phyloP scores from a whole-genome alignment of 2,888 invertebrate species.

The Mechanitis mazaeus region DNA sequence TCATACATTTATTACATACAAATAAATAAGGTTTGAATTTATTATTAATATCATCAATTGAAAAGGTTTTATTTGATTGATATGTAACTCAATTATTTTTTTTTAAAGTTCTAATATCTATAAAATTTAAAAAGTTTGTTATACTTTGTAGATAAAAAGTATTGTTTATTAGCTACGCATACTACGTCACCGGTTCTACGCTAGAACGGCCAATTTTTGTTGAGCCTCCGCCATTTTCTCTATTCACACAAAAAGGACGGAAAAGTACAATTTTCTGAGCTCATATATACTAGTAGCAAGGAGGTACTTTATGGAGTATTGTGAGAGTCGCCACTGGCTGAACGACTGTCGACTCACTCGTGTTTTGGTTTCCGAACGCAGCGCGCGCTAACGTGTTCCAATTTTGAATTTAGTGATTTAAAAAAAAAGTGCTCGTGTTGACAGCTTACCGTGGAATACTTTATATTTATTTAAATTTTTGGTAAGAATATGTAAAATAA shows the following conservation, averaged over 20 bases:
- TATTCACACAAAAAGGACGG: constrained; percentile 12
- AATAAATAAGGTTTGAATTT: too few species aligned
- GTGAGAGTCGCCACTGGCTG: constrained; percentile 26
- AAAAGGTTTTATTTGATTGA: too few species aligned
- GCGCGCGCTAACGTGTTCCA: constrained; percentile 36
- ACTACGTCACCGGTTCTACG: constrained; percentile 45
- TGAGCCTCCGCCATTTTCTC: constrained; percentile 34
- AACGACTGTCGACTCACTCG: constrained; percentile 59
- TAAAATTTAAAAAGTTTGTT: too few species aligned
- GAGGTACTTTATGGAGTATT: constrained; percentile 41
- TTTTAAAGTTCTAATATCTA: too few species aligned
- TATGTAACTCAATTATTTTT: too few species aligned
- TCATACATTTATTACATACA: too few species aligned
- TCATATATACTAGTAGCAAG: constrained; percentile 34
- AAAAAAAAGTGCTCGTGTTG: constrained; percentile 32
- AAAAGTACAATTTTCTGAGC: constrained; percentile 9
- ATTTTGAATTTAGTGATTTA: constrained; percentile 44
- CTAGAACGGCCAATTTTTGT: constrained; percentile 37
- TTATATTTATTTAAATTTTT: too few species aligned
- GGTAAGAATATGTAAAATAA: too few species aligned
- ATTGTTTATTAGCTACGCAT: constrained; percentile 35
- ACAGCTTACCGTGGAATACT: constrained; percentile 11
- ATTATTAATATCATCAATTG: too few species aligned
- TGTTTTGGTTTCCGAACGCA: constrained; percentile 34
- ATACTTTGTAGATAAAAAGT: too few species aligned